Conservation (phyloP, 2,797 vertebrate species). For the Acanthurus lineatus region DNA sequence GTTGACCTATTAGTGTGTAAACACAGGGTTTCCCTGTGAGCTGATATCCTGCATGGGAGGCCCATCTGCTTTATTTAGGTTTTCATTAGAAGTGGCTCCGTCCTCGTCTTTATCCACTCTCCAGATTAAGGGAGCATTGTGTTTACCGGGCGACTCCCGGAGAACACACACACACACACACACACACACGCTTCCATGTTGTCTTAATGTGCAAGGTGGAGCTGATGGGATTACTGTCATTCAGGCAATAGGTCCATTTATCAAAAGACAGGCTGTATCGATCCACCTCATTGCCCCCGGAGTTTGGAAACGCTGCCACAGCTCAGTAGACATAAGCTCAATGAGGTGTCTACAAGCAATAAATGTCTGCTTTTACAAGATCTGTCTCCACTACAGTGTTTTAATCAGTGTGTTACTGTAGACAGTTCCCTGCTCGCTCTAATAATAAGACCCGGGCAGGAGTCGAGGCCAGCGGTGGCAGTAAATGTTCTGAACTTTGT, state of each 20-base stretch:
- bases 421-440: conserved; percentile 4
- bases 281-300: conserved; percentile 77
- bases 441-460: neutral
- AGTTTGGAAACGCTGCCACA: conserved; percentile 74
- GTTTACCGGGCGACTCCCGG: conserved; percentile 66
- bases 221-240: conserved; percentile 83
- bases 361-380: conserved; percentile 82
- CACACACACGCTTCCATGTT: conserved; percentile 65
- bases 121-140: conserved; percentile 66
- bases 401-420: conserved; percentile 72
- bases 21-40: conserved; percentile 40
- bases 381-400: conserved; percentile 71
- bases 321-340: conserved; percentile 77
- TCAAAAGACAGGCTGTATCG: conserved; percentile 83
- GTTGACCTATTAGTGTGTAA: conserved; percentile 10
- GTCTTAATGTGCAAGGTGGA: conserved; percentile 75
- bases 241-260: conserved; percentile 85
- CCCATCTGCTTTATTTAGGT: conserved; percentile 65
- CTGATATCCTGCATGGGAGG: conserved; percentile 42
- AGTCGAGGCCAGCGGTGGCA: neutral
- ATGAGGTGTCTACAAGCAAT: conserved; percentile 81
- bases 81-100: conserved; percentile 46
- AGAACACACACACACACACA: conserved; percentile 43
- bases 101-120: conserved; percentile 60
- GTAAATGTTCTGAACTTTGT: neutral